phyloP scores from a whole-genome alignment of 1,140 invertebrate species.

The Limonius californicus region DNA sequence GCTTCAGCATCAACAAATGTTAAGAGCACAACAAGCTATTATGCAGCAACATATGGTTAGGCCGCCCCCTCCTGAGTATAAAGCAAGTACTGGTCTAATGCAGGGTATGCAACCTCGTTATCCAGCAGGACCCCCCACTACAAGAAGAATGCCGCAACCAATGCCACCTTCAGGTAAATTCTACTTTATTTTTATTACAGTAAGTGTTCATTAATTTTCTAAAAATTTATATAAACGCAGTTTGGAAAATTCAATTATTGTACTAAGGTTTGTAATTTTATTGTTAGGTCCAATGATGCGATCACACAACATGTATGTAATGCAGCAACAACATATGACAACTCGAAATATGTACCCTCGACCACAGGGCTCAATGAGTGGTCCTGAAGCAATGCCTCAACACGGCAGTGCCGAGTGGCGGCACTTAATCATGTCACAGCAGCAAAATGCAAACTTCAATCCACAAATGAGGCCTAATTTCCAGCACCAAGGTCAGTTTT shows the following conservation, averaged over 20 bases:
- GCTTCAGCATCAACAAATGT: slow-evolving; percentile 33
- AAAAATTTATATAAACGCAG: too few relatives aligned
- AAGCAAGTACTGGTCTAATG: slow-evolving; percentile 61
- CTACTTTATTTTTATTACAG: background rate
- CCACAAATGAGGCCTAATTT: slow-evolving; percentile 60
- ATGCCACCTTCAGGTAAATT: slow-evolving; percentile 61
- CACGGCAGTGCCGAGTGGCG: slow-evolving; percentile 57
- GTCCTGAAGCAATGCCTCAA: slow-evolving; percentile 36
- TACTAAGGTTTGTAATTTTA: too few relatives aligned
- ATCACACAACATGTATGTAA: slow-evolving; percentile 56
- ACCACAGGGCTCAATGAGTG: slow-evolving; percentile 41
- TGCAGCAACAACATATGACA: slow-evolving; percentile 50
- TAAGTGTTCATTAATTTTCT: too few relatives aligned
- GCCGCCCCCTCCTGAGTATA: slow-evolving; percentile 74
- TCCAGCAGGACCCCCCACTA: slow-evolving; percentile 50
- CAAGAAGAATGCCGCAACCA: slow-evolving; percentile 60
- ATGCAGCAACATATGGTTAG: slow-evolving; percentile 46
- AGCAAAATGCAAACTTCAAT: slow-evolving; percentile 52
- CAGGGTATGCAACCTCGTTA: slow-evolving; percentile 50
- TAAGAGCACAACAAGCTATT: slow-evolving; percentile 25
- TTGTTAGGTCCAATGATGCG: slow-evolving; percentile 62
- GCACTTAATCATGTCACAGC: slow-evolving; percentile 67
- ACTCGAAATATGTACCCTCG: slow-evolving; percentile 49
- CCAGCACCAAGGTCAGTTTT: slow-evolving; percentile 58
- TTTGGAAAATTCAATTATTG: background rate